These are phyloP conservation scores for Dasysyrphus albostriatus DNA, from an alignment of 2,888 invertebrate species.

Conservation along the genomic window DNA sequence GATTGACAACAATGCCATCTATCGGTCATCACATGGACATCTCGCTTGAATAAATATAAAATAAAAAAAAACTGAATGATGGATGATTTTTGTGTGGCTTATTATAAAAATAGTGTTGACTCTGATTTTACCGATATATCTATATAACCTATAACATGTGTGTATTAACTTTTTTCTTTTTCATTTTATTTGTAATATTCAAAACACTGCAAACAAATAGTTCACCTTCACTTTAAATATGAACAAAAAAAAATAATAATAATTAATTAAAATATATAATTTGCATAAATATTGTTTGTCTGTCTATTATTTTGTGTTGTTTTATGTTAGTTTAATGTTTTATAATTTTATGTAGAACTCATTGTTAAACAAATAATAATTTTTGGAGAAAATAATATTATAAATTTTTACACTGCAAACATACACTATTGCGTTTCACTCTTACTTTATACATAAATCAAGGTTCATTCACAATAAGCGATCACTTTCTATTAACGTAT, in stretches of 20 bases:
- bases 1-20: slow-evolving; percentile 74
- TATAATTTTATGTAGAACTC: slow-evolving; percentile 28
- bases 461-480: slow-evolving; percentile 15
- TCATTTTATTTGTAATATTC: slow-evolving; percentile 43
- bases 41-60: slow-evolving; percentile 51
- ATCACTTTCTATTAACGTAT: not conserved
- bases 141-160: slow-evolving; percentile 40
- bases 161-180: slow-evolving; percentile 17
- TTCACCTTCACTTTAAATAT: slow-evolving; percentile 56
- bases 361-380: slow-evolving; percentile 11
- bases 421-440: slow-evolving; percentile 45
- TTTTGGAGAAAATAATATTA: slow-evolving; percentile 31
- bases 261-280: slow-evolving; percentile 33
- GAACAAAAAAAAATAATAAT: slow-evolving; percentile 16
- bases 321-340: slow-evolving; percentile 32
- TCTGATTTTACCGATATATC: slow-evolving; percentile 52
- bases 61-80: slow-evolving; percentile 64
- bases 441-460: slow-evolving; percentile 30
- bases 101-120: slow-evolving; percentile 63
- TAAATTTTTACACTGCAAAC: slow-evolving; percentile 31
- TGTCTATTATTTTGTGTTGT: not conserved
- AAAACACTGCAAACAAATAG: slow-evolving; percentile 69
- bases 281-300: slow-evolving; percentile 50
- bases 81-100: slow-evolving; percentile 74
- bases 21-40: slow-evolving; percentile 75